Evolutionary conservation across 2,797 vertebrate species (phyloP).

Genomic region (Leptodactylus fallax): DNA sequence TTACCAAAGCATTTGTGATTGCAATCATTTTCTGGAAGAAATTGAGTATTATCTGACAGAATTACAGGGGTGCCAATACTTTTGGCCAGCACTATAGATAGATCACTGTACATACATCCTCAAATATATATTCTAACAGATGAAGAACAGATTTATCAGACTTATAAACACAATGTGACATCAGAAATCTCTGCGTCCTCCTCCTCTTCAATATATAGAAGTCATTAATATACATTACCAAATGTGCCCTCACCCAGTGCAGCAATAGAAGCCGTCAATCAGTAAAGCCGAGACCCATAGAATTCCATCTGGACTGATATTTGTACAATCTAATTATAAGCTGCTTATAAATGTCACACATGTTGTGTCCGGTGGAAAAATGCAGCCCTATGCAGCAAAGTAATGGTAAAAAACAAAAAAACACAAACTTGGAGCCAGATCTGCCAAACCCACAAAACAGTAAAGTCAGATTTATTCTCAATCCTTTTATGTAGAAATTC

Average conservation of each 20-base stretch:
- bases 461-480: too few species aligned
- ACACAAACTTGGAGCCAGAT: too few species aligned
- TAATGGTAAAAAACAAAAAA: neutral
- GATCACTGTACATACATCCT: too few species aligned
- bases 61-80: too few species aligned
- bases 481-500: too few species aligned
- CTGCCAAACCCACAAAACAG: too few species aligned
- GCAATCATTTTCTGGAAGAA: too few species aligned
- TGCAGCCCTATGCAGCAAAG: neutral
- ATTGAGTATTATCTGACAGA: too few species aligned
- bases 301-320: slow-evolving; percentile 25
- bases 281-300: neutral
- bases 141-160: neutral
- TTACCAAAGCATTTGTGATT: too few species aligned
- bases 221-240: slow-evolving; percentile 2
- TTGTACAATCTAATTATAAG: neutral
- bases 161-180: neutral
- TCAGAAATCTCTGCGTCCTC: neutral
- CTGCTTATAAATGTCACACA: neutral
- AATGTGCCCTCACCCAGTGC: neutral
- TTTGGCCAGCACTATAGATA: too few species aligned
- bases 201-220: neutral
- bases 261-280: slow-evolving; percentile 5
- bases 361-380: neutral
- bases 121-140: too few species aligned